Evolutionary conservation across 2,113 vertebrate genomes (phyloP).

Genomic region (Limnothrissa miodon): DNA sequence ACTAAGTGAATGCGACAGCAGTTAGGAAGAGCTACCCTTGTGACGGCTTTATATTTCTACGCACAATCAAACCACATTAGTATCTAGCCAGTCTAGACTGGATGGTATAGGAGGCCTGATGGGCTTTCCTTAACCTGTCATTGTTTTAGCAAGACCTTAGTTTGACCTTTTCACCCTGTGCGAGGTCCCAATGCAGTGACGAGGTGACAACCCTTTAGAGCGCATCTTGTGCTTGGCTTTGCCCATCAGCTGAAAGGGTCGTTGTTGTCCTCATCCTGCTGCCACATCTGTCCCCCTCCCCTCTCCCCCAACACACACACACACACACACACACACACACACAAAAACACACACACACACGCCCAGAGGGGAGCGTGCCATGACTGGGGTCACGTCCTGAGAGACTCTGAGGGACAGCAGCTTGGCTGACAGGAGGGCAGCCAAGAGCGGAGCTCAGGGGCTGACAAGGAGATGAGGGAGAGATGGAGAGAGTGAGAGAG

Average conservation of each 20-base stretch:
- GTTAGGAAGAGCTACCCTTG: background rate
- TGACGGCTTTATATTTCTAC: background rate
- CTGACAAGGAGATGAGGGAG: background rate
- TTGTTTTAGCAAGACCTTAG: background rate
- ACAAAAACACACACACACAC: no score
- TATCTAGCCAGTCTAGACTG: background rate
- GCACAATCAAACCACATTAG: background rate
- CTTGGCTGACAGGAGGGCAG: background rate
- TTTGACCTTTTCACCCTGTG: background rate
- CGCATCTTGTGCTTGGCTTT: background rate
- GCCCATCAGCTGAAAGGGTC: background rate
- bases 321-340: no score
- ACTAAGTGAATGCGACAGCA: conserved; percentile 3
- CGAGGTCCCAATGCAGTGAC: background rate
- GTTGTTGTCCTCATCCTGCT: background rate
- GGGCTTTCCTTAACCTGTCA: background rate
- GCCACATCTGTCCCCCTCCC: background rate
- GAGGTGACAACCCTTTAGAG: background rate
- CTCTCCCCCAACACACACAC: no score
- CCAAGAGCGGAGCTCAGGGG: background rate
- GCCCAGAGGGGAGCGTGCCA: background rate
- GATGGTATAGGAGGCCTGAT: background rate
- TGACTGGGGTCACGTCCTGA: background rate
- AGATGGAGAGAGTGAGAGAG: background rate
- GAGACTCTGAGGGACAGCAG: background rate